Percentiles rank a stretch among this genome's conserved stretches.
phyloP scores from a whole-genome alignment of 2,113 vertebrate genomes.

The Columba livia region DNA sequence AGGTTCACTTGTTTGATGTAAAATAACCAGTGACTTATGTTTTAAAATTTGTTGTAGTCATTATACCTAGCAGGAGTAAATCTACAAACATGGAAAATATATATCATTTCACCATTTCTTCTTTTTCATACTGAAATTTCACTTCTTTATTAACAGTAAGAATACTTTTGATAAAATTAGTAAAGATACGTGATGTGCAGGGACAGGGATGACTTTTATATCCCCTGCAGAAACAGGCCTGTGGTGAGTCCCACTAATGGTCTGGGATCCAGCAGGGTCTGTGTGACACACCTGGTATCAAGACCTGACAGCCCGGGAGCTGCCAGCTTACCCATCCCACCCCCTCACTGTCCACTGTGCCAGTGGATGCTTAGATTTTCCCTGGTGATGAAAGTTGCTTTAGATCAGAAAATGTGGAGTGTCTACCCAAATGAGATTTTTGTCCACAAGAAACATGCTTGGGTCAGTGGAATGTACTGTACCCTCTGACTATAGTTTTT shows the following conservation, averaged over 20 bases:
- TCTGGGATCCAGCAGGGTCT: background rate
- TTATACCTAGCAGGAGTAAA: background rate
- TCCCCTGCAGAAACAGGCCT: fast-evolving
- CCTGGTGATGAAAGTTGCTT: background rate
- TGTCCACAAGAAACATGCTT: background rate
- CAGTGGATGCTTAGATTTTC: background rate
- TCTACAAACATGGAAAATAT: background rate
- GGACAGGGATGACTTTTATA: background rate
- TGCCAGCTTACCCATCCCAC: background rate
- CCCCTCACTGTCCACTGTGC: fast-evolving
- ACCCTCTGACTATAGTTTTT: background rate
- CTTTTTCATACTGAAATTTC: background rate
- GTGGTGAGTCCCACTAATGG: fast-evolving
- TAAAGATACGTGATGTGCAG: background rate
- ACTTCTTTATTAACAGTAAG: background rate
- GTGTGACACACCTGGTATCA: fast-evolving
- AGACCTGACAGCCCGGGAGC: fast-evolving
- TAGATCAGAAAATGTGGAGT: background rate
- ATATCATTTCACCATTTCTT: background rate
- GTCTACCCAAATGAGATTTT: background rate
- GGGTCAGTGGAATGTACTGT: background rate
- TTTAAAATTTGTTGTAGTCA: background rate
- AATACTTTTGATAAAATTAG: background rate
- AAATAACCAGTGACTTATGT: background rate
- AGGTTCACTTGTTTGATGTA: background rate